phyloP scores from a whole-genome alignment of 2,113 vertebrate species.

The Eretmochelys imbricata region DNA sequence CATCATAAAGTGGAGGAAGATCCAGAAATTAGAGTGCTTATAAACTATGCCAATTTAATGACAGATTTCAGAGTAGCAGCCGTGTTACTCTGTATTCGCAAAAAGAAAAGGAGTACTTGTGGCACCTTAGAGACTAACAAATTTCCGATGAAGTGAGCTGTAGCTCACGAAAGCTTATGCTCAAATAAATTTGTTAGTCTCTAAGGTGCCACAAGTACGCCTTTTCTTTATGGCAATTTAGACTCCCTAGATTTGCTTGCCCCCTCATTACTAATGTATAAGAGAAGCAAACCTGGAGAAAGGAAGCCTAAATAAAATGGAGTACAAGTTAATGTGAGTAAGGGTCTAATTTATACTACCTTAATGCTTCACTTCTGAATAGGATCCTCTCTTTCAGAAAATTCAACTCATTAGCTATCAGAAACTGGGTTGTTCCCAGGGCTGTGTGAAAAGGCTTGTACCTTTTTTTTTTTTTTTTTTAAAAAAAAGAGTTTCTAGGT shows the following conservation, averaged over 20 bases:
- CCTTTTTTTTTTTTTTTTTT: neutral
- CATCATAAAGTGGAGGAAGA: neutral
- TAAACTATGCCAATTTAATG: neutral
- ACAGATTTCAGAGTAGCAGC: too few relatives aligned
- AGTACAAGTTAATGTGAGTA: neutral
- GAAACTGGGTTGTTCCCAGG: conserved; percentile 48
- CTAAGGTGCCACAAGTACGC: too few relatives aligned
- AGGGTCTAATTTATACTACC: conserved; percentile 3
- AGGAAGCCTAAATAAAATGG: neutral
- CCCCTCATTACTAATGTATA: neutral
- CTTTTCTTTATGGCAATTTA: neutral
- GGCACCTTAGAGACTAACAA: too few relatives aligned
- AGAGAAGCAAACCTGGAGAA: accelerated
- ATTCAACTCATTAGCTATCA: conserved; percentile 35
- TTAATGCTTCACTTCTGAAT: conserved; percentile 33
- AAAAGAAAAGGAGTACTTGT: too few relatives aligned
- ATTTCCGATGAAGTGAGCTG: too few relatives aligned
- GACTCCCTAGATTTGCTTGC: neutral
- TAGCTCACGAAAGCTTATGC: too few relatives aligned
- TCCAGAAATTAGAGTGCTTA: neutral
- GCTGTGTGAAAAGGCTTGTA: conserved; percentile 31
- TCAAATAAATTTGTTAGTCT: too few relatives aligned
- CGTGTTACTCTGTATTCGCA: too few relatives aligned
- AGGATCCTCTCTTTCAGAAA: conserved; percentile 52
- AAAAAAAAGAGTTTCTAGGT: conserved; percentile 49